These are phyloP conservation scores for Drosophila fungiperda DNA, from an alignment of 2,888 invertebrate genomes.

Conservation along the genomic window DNA sequence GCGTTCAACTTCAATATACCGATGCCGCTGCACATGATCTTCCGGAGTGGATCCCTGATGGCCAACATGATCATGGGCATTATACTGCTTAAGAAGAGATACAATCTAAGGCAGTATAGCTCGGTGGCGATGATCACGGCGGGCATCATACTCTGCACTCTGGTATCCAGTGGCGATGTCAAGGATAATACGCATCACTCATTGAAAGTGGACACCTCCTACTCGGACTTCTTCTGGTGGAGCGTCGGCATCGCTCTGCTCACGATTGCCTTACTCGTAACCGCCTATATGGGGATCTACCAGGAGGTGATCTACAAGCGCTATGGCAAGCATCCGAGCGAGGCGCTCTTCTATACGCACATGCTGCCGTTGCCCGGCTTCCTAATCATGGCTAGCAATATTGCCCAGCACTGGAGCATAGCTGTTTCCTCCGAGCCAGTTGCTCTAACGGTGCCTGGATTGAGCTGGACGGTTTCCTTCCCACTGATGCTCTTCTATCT, in stretches of 20 bases:
- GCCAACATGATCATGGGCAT: constrained; percentile 98
- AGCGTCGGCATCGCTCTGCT: constrained; percentile 92
- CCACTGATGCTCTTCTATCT: constrained; percentile 93
- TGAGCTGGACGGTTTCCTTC: constrained; percentile 84
- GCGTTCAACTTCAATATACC: constrained; percentile 98
- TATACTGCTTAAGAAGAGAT: constrained; percentile 93
- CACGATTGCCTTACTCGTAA: constrained; percentile 94
- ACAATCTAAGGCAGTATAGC: constrained; percentile 93
- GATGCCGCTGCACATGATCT: constrained; percentile 99
- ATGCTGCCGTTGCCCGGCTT: constrained; percentile 96
- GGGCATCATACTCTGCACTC: constrained; percentile 96
- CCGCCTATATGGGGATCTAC: constrained; percentile 97
- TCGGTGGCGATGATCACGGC: constrained; percentile 96
- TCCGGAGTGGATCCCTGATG: constrained; percentile 97
- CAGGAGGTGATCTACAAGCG: constrained; percentile 94
- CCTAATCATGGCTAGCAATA: constrained; percentile 91
- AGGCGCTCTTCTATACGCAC: constrained; percentile 95
- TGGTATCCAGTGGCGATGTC: constrained; percentile 92
- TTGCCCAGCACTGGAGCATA: constrained; percentile 90
- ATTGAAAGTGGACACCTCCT: constrained; percentile 83
- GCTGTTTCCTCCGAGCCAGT: constrained; percentile 88
- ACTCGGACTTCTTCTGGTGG: constrained; percentile 87
- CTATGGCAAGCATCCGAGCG: constrained; percentile 96
- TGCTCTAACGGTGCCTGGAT: constrained; percentile 84
- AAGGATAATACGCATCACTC: constrained; percentile 86